A percentile compares a stretch with the other conserved stretches of the same genome.
phyloP scores from a whole-genome alignment of 1,140 invertebrate genomes.

The Lasaia peninsularis region DNA sequence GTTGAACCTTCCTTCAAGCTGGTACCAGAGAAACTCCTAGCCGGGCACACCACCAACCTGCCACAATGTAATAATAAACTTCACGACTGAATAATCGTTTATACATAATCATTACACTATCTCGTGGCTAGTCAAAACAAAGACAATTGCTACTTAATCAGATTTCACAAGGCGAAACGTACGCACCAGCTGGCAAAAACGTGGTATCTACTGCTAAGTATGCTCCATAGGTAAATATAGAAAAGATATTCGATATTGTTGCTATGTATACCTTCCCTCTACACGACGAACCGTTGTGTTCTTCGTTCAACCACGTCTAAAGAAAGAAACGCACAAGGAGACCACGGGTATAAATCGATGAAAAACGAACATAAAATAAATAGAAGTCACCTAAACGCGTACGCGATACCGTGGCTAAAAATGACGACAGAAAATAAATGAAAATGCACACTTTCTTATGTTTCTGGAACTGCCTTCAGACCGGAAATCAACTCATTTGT shows the following conservation, averaged over 20 bases:
- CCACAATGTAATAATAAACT: slow-evolving; percentile 51
- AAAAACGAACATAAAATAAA: slow-evolving; percentile 64
- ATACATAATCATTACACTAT: slow-evolving; percentile 27
- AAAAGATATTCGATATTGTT: slow-evolving; percentile 67
- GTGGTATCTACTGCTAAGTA: slow-evolving; percentile 59
- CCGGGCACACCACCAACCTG: slow-evolving; percentile 65
- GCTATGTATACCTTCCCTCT: slow-evolving; percentile 63
- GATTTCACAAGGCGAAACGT: slow-evolving; percentile 52
- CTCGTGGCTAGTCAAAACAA: slow-evolving; percentile 10
- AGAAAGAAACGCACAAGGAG: slow-evolving; percentile 35
- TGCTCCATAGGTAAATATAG: slow-evolving; percentile 64
- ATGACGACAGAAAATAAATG: slow-evolving; percentile 77
- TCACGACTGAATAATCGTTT: slow-evolving; percentile 34
- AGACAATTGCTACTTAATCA: slow-evolving; percentile 41
- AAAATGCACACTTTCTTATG: slow-evolving; percentile 73
- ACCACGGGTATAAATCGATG: slow-evolving; percentile 44
- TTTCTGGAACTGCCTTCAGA: slow-evolving; percentile 72
- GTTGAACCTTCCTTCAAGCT: slow-evolving; percentile 65
- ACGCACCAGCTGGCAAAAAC: slow-evolving; percentile 75
- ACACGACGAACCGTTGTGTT: slow-evolving; percentile 52
- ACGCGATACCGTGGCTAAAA: slow-evolving; percentile 63
- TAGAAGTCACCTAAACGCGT: slow-evolving; percentile 55
- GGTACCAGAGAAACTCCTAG: slow-evolving; percentile 56
- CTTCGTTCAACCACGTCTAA: slow-evolving; percentile 35
- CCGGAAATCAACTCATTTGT: slow-evolving; percentile 64